Evolutionary conservation across 2,888 invertebrate species (phyloP), one percentile per base, ranked within the genome.

Genomic region (Chouioia cunea): DNA sequence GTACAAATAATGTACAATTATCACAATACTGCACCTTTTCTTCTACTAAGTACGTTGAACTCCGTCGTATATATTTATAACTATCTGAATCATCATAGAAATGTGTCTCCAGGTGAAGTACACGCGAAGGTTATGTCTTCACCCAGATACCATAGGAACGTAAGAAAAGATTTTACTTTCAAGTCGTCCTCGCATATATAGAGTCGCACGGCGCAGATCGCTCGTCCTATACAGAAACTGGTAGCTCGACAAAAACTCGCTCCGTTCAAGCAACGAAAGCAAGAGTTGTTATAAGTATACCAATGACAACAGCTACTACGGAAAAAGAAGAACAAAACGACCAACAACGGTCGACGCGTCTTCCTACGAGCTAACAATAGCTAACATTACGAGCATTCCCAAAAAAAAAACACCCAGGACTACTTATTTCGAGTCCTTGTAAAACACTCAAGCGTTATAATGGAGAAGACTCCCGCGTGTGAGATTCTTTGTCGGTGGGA

Each of bases 401-500:
- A 36, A 36, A 6, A 36, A 10, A 63, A 63, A 63, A 58, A 64
- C 56, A 50, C 20, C n/a, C 20, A 22, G 14, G 44, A 36, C 52
- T 60, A 18, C 68, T 68, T 14, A 50, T 62, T 44, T 50, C 10
- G 43, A 68, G 56, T 56, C 68, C 59, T 50, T 65, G 57, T 57
- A 57, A 65, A 65, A 57, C 57, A 57, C 20, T 64, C 48, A 18
- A 1, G 22, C 15, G 1, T 47, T 0, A n/a, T n/a, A 59, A 4
- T 36, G 12, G n/a, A n/a, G n/a, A n/a, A n/a, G n/a, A n/a, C n/a
- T n/a, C n/a, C n/a, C 36, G 6, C 36, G 36, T 12, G 36, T 36
- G 36, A 36, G 36, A 36, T 36, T 36, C 36, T 36, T 36, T 36
- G 10, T 36, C 12, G 10, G 36, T 36, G 56, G 44, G 57, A 44